phyloP scores from a whole-genome alignment of 92 coral and sea anemone species.

The Hydrozoanthus gracilis region DNA sequence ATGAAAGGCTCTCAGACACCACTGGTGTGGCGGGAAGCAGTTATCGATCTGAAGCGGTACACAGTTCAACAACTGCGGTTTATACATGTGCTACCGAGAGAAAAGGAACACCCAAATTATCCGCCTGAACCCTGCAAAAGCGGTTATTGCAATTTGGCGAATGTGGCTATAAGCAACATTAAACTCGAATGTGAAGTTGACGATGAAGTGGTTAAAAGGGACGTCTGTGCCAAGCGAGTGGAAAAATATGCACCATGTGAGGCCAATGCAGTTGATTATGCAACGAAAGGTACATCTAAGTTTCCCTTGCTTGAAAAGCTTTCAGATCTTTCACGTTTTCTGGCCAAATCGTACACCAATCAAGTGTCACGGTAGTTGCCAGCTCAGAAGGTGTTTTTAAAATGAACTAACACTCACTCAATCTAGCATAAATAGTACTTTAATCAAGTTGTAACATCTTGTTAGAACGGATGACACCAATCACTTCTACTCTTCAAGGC shows the following conservation, averaged over 20 bases:
- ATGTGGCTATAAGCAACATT: slow-evolving; percentile 1
- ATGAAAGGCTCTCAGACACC: slow-evolving; percentile 84
- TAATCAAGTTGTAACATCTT: no score
- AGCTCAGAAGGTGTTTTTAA: no score
- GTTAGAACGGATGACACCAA: no score
- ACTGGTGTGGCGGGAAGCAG: slow-evolving; percentile 83
- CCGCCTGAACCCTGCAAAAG: neutral
- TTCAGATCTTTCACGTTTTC: no score
- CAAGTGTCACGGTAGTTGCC: no score
- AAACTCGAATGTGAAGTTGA: slow-evolving; percentile 69
- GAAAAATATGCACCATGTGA: slow-evolving; percentile 73
- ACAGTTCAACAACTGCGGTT: slow-evolving; percentile 71
- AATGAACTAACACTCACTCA: no score
- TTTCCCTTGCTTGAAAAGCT: no score
- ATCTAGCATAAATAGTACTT: no score
- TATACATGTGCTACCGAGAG: slow-evolving; percentile 63
- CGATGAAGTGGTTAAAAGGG: slow-evolving; percentile 27
- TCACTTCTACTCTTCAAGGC: no score
- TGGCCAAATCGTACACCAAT: no score
- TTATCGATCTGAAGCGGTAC: slow-evolving; percentile 69
- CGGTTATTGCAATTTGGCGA: neutral
- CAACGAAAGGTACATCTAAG: slow-evolving; percentile 16
- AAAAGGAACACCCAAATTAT: neutral
- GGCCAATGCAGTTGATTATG: slow-evolving; percentile 51
- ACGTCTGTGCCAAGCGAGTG: slow-evolving; percentile 62